These are phyloP conservation scores for Periplaneta americana DNA, from an alignment of 1,140 invertebrate genomes.

Conservation along the genomic window DNA sequence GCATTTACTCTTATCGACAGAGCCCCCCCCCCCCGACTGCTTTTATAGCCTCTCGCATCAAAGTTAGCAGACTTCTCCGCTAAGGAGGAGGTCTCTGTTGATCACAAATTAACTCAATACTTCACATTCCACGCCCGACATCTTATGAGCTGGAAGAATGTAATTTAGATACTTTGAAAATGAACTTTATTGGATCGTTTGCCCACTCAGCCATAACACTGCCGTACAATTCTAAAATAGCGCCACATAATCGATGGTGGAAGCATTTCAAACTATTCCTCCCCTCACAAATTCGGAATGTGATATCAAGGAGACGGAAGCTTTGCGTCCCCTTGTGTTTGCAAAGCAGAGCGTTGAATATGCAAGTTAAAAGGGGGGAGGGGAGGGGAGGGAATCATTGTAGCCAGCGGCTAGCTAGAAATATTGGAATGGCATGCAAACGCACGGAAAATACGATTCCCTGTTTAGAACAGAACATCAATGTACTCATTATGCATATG, in stretches of 20 bases:
- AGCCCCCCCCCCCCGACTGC: neutral
- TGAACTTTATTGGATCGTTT: neutral
- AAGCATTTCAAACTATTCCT: neutral
- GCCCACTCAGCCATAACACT: neutral
- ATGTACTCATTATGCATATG: neutral
- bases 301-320: neutral
- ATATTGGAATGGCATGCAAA: neutral
- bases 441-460: neutral
- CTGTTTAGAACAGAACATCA: neutral
- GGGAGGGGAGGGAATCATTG: too few species aligned
- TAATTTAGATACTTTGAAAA: neutral
- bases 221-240: neutral
- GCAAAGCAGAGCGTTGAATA: neutral
- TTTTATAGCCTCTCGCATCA: neutral
- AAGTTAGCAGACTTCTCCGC: neutral
- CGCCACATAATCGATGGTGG: neutral
- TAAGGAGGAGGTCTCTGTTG: neutral
- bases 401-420: neutral
- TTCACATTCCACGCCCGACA: neutral
- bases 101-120: neutral
- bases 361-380: too few species aligned
- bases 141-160: neutral
- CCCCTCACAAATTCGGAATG: neutral
- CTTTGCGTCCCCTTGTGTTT: neutral
- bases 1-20: neutral